Percentiles rank a stretch among this genome's conserved stretches.
Conservation (phyloP, 2,113 vertebrate species). For the Hirundichthys speculiger region DNA sequence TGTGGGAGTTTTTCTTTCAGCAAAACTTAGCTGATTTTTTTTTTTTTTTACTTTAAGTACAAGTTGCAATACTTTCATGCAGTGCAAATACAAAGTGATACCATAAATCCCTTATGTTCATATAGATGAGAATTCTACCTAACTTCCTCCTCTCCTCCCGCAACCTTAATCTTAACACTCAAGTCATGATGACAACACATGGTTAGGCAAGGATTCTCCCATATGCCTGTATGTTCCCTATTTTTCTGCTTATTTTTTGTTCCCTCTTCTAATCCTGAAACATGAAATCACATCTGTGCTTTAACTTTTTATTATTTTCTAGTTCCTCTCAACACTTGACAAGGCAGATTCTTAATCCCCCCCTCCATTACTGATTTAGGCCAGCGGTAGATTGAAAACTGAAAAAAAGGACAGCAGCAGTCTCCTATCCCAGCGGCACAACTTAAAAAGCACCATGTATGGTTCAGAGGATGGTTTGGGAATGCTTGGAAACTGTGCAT, state of each 20-base stretch:
- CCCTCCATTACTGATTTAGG: constrained; percentile 69
- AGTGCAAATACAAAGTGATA: constrained; percentile 30
- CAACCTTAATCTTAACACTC: constrained; percentile 7
- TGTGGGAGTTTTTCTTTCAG: constrained; percentile 8
- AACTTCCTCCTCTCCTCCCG: constrained; percentile 19
- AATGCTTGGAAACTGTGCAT: constrained; percentile 51
- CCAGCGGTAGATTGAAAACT: constrained; percentile 73
- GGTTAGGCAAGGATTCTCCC: constrained; percentile 31
- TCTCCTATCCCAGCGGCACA: constrained; percentile 50
- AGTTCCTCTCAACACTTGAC: constrained; percentile 40
- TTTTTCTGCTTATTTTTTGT: constrained; percentile 27
- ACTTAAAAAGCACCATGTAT: constrained; percentile 45
- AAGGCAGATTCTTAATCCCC: constrained; percentile 59
- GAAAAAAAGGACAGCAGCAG: constrained; percentile 53
- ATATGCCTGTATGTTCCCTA: constrained; percentile 4
- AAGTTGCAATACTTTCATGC: constrained; percentile 1
- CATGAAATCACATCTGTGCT: constrained; percentile 45
- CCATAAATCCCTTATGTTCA: constrained; percentile 43
- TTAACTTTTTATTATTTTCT: constrained; percentile 58
- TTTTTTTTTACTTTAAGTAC: neutral
- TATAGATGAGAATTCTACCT: constrained; percentile 46
- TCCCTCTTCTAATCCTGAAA: constrained; percentile 57
- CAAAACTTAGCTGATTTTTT: neutral
- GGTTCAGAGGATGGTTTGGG: constrained; percentile 49
- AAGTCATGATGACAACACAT: constrained; percentile 39